Conservation (phyloP, 2,113 vertebrate species). For the Hystrix brachyura region DNA sequence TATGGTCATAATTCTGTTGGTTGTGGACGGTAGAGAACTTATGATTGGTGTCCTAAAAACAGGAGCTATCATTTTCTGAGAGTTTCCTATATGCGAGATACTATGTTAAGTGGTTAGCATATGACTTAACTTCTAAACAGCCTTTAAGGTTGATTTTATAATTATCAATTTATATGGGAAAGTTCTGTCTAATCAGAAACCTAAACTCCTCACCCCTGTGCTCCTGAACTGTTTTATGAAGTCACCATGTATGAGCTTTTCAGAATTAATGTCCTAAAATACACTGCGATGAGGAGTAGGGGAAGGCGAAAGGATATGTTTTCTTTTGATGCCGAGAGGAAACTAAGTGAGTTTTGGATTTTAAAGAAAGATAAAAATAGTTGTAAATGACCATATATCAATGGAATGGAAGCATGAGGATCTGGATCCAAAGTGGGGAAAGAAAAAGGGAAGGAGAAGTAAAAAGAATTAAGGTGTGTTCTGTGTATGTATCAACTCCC, state of each 20-base stretch:
- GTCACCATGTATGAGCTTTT: background rate
- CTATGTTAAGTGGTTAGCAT: background rate
- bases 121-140: background rate
- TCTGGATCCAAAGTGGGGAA: background rate
- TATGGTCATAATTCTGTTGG: background rate
- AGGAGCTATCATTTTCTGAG: background rate
- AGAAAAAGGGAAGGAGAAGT: background rate
- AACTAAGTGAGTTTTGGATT: background rate
- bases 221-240: background rate
- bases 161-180: background rate
- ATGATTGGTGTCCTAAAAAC: background rate
- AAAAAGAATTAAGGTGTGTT: background rate
- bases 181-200: background rate
- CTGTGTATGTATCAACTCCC: background rate
- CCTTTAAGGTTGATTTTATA: constrained; percentile 25
- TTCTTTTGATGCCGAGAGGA: constrained; percentile 4
- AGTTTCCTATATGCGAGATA: background rate
- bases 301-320: background rate
- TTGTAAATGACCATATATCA: background rate
- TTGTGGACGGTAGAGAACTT: background rate
- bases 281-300: background rate
- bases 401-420: background rate
- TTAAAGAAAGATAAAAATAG: background rate
- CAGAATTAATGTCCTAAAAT: constrained; percentile 48
- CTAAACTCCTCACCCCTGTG: background rate